Evolutionary conservation across 1,140 invertebrate genomes (phyloP), one percentile per base, ranked within the genome.

Genomic region (Nephotettix cincticeps): DNA sequence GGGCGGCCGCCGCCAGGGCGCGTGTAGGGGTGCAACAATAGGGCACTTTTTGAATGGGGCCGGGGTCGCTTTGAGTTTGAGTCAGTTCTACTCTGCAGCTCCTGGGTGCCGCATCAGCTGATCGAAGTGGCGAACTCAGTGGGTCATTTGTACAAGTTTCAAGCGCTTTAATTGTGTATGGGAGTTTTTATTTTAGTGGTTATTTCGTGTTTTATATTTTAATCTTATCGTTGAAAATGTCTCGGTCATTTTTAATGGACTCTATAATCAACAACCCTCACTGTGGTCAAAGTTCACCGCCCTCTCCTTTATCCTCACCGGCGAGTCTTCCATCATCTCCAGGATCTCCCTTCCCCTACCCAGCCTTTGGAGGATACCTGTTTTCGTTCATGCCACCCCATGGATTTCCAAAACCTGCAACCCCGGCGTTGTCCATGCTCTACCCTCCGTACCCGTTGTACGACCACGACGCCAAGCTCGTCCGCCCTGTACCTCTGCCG

Each of bases 161-260:
- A n/a, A n/a, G n/a, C n/a, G n/a, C n/a, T n/a, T n/a, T n/a, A n/a
- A n/a, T n/a, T n/a, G n/a, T n/a, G n/a, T n/a, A n/a, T n/a, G n/a
- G n/a, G n/a, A n/a, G n/a, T n/a, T n/a, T n/a, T n/a, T n/a, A n/a
- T n/a, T n/a, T n/a, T n/a, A n/a, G n/a, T n/a, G n/a, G n/a, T n/a
- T n/a, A n/a, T n/a, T n/a, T n/a, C n/a, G n/a, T n/a, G n/a, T n/a
- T n/a, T n/a, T n/a, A n/a, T n/a, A n/a, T n/a, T 61, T 14, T 25
- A 61, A 27, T 25, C 19, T 61, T 61, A 4, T 25, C 6, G 21
- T 67, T 68, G 30, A 40, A 51, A 0, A 76, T 76, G 75, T 76
- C 75, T 1, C 67, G 75, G 0, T 76, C 75, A 0, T 76, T 76
- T n/a, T 40, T 76, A 13, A 73, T 76, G 61, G 75, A 76, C 19